Evolutionary conservation across 2,888 invertebrate species (phyloP).

Genomic region (Pristionchus exspectatus): DNA sequence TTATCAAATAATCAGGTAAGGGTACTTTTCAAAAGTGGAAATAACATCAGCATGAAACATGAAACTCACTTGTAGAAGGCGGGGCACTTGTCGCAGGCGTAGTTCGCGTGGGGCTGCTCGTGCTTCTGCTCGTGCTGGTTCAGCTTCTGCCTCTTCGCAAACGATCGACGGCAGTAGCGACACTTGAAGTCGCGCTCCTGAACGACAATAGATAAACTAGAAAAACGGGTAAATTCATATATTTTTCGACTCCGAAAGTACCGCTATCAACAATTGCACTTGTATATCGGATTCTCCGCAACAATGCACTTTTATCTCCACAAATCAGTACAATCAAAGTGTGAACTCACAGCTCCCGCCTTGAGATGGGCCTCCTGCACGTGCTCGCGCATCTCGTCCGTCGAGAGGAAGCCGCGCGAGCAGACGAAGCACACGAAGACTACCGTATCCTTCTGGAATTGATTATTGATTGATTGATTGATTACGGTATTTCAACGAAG

Average conservation of each 20-base stretch:
- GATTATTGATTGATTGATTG: background rate
- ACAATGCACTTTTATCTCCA: too few relatives aligned
- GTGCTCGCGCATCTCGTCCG: constrained; percentile 50
- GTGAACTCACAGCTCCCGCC: constrained; percentile 4
- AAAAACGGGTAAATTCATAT: background rate
- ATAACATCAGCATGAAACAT: too few relatives aligned
- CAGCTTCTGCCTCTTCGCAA: background rate
- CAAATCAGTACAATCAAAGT: too few relatives aligned
- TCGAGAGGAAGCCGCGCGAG: constrained; percentile 39
- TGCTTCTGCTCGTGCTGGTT: constrained; percentile 51
- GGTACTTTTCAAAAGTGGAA: too few relatives aligned
- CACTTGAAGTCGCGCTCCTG: constrained; percentile 54
- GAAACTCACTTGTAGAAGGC: constrained; percentile 48
- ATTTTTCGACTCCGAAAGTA: background rate
- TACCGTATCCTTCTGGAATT: constrained; percentile 27
- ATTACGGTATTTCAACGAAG: background rate
- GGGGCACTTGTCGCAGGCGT: constrained; percentile 31
- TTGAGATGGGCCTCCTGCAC: constrained; percentile 45
- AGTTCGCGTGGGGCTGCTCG: background rate
- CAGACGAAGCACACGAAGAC: constrained; percentile 55
- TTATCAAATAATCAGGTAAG: too few relatives aligned
- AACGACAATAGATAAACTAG: background rate
- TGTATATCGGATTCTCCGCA: too few relatives aligned
- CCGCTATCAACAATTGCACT: too few relatives aligned
- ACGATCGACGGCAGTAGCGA: constrained; percentile 48